Evolutionary conservation across 2,113 vertebrate species (phyloP), one percentile per base, ranked within the genome.

Genomic region (Festucalex cinctus): DNA sequence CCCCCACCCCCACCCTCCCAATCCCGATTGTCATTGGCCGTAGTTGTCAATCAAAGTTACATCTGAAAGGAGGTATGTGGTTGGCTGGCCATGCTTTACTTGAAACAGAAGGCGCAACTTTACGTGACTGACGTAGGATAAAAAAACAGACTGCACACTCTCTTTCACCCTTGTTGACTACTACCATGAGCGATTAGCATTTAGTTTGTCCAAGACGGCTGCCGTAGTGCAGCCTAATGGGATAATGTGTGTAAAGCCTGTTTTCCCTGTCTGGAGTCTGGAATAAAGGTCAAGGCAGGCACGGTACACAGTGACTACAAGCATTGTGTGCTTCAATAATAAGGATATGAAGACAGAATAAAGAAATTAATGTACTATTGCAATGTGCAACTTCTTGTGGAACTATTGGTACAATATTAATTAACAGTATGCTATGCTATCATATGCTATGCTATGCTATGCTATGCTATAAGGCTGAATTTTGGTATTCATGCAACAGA

Each of bases 181-280:
- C 19, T 35, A 10, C 32, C 16, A 35, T 35, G 16, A 58, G 56
- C 36, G 58, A 65, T 75, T 59, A 64, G 51, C 64, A 20, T 53
- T 44, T 51, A 61, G 56, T 65, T 63, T 61, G 71, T 73, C 58
- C 36, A 36, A 41, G 67, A 58, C 65, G 66, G 69, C 58, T 46
- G 5, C 20, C 0, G 6, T 66, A 24, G 64, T 75, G 66, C 60
- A 65, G 61, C 54, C 65, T 86, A 88, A 89, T 80, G 61, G 75
- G 81, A 84, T 86, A 22, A 84, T 68, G 65, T 72, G 37, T 5
- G 69, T 65, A 81, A 83, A 78, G 37, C 68, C 32, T 41, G 20
- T 65, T 26, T 49, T 79, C 19, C n/a, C 39, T 56, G 68, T 84
- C 80, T 82, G 79, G 67, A 54, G 51, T 60, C 58, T 61, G 58